These are phyloP conservation scores for Cricetomys ansorgei DNA, from an alignment of 2,113 vertebrate species.

Conservation along the genomic window DNA sequence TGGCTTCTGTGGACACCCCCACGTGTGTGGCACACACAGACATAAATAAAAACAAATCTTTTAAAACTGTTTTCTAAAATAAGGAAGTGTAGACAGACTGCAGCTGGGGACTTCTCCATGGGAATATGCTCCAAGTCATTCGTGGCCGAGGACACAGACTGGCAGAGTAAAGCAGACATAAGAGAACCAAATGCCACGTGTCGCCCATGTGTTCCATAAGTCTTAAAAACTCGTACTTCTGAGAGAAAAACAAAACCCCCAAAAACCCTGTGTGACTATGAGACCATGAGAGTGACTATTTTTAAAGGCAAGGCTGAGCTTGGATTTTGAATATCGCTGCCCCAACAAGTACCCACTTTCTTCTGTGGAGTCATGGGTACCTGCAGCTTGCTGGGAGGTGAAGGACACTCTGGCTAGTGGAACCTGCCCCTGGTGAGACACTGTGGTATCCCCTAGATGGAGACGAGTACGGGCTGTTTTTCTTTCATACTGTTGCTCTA, in stretches of 20 bases:
- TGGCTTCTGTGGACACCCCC: neutral
- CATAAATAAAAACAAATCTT: neutral
- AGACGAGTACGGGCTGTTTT: no score
- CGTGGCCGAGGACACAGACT: constrained; percentile 35
- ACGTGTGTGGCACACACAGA: neutral
- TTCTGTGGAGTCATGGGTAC: no score
- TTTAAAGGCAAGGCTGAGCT: neutral
- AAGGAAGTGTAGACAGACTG: neutral
- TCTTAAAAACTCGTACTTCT: constrained; percentile 65
- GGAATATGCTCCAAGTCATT: neutral
- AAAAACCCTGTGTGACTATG: no score
- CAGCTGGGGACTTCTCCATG: neutral
- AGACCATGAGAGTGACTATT: neutral
- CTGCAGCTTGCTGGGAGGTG: neutral
- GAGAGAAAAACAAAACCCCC: constrained; percentile 2
- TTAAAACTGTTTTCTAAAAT: neutral
- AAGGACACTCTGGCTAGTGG: neutral
- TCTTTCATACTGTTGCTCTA: neutral
- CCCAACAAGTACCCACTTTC: neutral
- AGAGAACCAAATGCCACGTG: neutral
- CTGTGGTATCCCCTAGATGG: neutral
- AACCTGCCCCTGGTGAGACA: no score
- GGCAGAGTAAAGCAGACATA: neutral
- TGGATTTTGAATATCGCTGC: neutral
- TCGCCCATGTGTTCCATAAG: neutral